Conservation (phyloP, 2,797 vertebrate species). For the Poliocrania exsul region DNA sequence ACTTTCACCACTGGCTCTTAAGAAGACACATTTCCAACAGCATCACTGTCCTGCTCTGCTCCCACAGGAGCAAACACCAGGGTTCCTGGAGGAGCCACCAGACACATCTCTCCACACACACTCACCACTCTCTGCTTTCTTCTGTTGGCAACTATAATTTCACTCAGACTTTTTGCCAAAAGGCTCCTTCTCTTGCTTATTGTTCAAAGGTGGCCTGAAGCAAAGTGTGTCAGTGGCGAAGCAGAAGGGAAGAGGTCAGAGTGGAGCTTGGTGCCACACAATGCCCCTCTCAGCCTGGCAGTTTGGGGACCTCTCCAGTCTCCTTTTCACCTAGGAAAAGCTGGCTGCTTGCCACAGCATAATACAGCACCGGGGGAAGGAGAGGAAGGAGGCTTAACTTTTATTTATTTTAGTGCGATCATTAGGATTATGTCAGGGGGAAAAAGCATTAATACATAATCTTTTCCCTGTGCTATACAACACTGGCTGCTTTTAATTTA, state of each 20-base stretch:
- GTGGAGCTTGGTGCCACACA: not conserved
- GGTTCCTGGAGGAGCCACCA: not conserved
- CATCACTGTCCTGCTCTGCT: not conserved
- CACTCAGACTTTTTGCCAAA: not conserved
- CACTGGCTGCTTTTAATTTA: conserved; percentile 83
- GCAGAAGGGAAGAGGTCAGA: not conserved
- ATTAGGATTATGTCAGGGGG: conserved; percentile 87
- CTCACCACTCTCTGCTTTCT: not conserved
- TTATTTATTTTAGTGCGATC: conserved; percentile 92
- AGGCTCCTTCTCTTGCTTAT: not conserved
- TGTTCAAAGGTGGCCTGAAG: not conserved
- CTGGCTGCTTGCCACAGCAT: conserved; percentile 76
- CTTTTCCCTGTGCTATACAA: conserved; percentile 77
- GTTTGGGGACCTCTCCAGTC: conserved; percentile 48
- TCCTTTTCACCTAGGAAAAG: conserved; percentile 67
- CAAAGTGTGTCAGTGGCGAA: not conserved
- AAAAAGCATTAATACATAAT: conserved; percentile 86
- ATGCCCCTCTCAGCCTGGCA: not conserved
- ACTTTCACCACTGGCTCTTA: not conserved
- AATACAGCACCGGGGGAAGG: conserved; percentile 70
- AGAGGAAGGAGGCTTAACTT: conserved; percentile 75
- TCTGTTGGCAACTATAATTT: not conserved
- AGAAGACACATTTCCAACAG: not conserved
- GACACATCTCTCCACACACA: rapidly evolving
- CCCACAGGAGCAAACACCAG: not conserved